Conservation (phyloP, 2,113 vertebrate genomes). For the Heterocephalus glaber region DNA sequence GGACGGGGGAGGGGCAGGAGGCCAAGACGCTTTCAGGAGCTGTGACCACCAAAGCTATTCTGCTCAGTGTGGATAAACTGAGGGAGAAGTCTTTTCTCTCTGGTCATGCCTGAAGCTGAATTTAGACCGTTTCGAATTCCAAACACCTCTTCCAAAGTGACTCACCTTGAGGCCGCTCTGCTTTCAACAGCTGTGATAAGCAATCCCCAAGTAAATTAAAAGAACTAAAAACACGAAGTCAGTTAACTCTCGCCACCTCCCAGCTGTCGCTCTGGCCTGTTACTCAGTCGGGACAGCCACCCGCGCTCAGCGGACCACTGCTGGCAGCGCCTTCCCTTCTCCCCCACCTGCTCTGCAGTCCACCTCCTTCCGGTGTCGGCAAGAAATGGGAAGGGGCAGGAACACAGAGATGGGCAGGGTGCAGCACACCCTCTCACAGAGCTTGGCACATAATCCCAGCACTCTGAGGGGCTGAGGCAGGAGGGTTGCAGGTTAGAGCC, state of each 20-base stretch:
- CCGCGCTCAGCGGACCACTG: background rate
- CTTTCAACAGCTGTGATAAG: background rate
- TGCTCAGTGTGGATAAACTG: background rate
- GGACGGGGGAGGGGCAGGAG: no score
- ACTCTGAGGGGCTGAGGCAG: background rate
- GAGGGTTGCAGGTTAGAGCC: background rate
- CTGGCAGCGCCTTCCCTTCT: background rate
- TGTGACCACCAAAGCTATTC: background rate
- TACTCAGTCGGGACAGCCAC: background rate
- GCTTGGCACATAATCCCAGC: background rate
- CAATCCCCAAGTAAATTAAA: background rate
- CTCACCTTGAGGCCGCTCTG: background rate
- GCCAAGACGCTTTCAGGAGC: background rate
- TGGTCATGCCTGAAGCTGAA: background rate
- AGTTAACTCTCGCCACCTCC: background rate
- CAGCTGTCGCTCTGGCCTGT: background rate
- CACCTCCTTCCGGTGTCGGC: background rate
- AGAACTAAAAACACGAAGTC: background rate
- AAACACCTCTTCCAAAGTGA: background rate
- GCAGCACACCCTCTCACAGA: background rate
- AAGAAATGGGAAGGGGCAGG: background rate
- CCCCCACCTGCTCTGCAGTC: background rate
- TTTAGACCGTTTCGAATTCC: background rate
- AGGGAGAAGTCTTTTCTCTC: constrained; percentile 2
- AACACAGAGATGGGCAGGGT: background rate